Conservation (phyloP, 2,888 invertebrate species). For the Macaria notata region DNA sequence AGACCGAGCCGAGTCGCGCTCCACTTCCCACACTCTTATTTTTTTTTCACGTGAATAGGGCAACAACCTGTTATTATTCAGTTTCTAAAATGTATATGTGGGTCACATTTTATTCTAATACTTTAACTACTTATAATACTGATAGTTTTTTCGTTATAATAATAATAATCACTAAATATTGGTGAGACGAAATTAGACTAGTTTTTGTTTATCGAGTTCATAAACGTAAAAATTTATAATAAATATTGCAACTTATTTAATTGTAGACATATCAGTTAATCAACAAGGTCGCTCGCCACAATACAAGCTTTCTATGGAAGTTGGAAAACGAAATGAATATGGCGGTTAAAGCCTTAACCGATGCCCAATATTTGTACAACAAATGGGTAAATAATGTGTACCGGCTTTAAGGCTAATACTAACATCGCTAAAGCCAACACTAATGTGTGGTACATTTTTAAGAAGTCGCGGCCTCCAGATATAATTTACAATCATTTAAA, state of each 20-base stretch:
- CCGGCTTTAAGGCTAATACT: constrained; percentile 46
- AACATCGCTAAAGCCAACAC: constrained; percentile 55
- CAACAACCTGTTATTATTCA: constrained; percentile 54
- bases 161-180: no score
- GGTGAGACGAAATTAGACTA: no score
- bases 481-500: constrained; percentile 1
- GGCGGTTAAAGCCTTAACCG: constrained; percentile 43
- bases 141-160: no score
- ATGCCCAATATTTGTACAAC: constrained; percentile 59
- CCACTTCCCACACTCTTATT: constrained; percentile 67
- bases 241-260: no score
- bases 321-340: constrained; percentile 60
- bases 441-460: constrained; percentile 33
- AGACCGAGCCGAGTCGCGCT: constrained; percentile 52
- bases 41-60: constrained; percentile 46
- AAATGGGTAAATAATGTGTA: constrained; percentile 63
- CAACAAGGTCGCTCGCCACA: constrained; percentile 23
- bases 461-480: constrained; percentile 10
- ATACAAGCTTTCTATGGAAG: constrained; percentile 49
- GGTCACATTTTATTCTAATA: constrained; percentile 24
- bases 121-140: no score
- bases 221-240: no score
- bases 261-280: constrained; percentile 4
- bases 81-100: constrained; percentile 31
- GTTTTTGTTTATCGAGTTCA: no score